Evolutionary conservation across 2,797 vertebrate species (phyloP).

Genomic region (Lacerta viridis): DNA sequence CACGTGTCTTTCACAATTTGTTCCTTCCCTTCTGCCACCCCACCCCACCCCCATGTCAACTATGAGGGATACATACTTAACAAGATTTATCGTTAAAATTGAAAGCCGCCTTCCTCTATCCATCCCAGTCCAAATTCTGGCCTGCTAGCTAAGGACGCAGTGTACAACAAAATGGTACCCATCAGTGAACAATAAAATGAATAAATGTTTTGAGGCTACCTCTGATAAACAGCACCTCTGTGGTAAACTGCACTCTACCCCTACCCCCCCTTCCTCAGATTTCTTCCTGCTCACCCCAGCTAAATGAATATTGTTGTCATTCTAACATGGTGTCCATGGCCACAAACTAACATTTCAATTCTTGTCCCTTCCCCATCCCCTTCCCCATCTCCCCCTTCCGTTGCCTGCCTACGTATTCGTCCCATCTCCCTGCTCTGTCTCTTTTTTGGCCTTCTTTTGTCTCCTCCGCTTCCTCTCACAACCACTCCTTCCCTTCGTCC

Average conservation of each 20-base stretch:
- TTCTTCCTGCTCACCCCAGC: not conserved
- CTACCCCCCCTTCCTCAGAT: not conserved
- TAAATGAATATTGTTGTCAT: constrained; percentile 26
- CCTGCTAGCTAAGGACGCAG: not conserved
- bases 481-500: constrained; percentile 45
- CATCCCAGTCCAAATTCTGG: not conserved
- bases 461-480: constrained; percentile 66
- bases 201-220: not conserved
- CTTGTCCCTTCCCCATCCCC: constrained; percentile 66
- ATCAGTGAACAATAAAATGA: not conserved
- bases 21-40: not conserved
- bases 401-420: constrained; percentile 49
- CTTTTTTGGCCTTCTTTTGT: constrained; percentile 52
- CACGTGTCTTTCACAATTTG: not conserved
- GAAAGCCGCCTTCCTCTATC: not conserved
- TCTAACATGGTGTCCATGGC: constrained; percentile 29
- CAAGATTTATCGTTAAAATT: constrained; percentile 10
- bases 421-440: constrained; percentile 13
- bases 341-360: constrained; percentile 81
- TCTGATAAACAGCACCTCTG: constrained; percentile 29
- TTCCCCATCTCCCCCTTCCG: constrained; percentile 65
- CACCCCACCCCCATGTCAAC: not conserved
- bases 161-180: not conserved
- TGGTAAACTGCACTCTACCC: not conserved
- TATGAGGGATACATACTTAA: not conserved